Evolutionary conservation across 2,888 invertebrate genomes (phyloP).

Genomic region (Altica lythri): DNA sequence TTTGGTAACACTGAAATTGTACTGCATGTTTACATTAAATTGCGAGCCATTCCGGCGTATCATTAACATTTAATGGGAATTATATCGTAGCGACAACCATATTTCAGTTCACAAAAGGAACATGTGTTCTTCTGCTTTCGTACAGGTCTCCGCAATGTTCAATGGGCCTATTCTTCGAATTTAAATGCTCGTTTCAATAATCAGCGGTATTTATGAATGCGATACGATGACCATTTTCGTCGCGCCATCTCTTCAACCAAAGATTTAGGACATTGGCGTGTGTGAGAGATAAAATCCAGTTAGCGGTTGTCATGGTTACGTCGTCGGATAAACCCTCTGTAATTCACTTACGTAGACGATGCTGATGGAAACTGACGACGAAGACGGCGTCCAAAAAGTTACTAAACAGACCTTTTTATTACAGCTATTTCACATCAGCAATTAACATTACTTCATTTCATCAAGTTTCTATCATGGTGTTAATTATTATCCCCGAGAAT

Average conservation of each 20-base stretch:
- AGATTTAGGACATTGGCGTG: constrained; percentile 30
- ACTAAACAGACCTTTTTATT: too few relatives aligned
- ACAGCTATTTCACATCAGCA: too few relatives aligned
- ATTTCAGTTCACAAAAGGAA: constrained; percentile 54
- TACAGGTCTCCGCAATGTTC: constrained; percentile 45
- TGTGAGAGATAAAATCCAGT: constrained; percentile 48
- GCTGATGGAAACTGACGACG: background rate
- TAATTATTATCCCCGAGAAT: too few relatives aligned
- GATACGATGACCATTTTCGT: constrained; percentile 33
- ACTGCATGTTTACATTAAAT: constrained; percentile 54
- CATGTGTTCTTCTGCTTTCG: constrained; percentile 55
- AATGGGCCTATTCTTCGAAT: constrained; percentile 45
- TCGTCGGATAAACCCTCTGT: constrained; percentile 45
- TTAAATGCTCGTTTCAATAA: constrained; percentile 39
- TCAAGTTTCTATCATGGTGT: too few relatives aligned
- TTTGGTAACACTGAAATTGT: constrained; percentile 51
- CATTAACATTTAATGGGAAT: constrained; percentile 58
- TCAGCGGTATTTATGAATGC: constrained; percentile 35
- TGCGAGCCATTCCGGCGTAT: constrained; percentile 56
- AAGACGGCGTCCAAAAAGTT: background rate
- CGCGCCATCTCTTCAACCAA: constrained; percentile 20
- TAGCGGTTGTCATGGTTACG: constrained; percentile 49
- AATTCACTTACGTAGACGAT: constrained; percentile 48
- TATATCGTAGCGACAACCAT: constrained; percentile 50
- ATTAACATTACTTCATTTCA: too few relatives aligned